Evolutionary conservation across 2,888 invertebrate genomes (phyloP), one percentile per base, ranked within the genome.

Genomic region (Onthophagus sagittarius): DNA sequence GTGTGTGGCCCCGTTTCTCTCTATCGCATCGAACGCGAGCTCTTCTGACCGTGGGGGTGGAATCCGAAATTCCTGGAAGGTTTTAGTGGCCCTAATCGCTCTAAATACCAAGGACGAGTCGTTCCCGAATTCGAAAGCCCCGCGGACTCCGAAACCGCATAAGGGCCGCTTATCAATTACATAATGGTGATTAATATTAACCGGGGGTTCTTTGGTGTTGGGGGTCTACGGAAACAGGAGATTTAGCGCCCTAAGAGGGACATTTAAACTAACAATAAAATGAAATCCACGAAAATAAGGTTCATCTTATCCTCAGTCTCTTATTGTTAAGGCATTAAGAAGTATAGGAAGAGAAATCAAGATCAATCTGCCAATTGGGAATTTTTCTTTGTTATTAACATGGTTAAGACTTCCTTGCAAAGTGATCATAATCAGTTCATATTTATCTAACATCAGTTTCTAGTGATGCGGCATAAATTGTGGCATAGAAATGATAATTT

Each of bases 101-200:
- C 63, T 15, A 63, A 63, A 63, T 63, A 14, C 15, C 63, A 5
- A 13, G 5, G 23, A 23, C 63, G 15, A 14, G 15, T 4, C n/a
- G 2, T 1, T 63, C 63, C 15, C 6, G 67, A 23, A 31, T 67
- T 13, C n/a, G 67, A 31, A 23, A 67, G 23, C 31, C 67, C 15
- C 15, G 39, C 39, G 39, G 39, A 53, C 39, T 53, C 7, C 9
- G 5, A 53, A 53, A 53, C 39, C 39, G 39, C 15, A 32, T 67
- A 67, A 67, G 31, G 7, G 32, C 23, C 67, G 15, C 67, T 67
- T 67, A 67, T 67, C 67, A 67, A 67, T 67, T 67, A 67, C 67
- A 67, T 67, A 67, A 67, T 67, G 23, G 67, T 23, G 67, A 67
- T 67, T 67, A 67, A 67, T 67, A 67, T 67, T 67, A 67, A 67